Base-by-base conservation (phyloP, 1,140 invertebrate genomes). In the Colletes gigas region DNA sequence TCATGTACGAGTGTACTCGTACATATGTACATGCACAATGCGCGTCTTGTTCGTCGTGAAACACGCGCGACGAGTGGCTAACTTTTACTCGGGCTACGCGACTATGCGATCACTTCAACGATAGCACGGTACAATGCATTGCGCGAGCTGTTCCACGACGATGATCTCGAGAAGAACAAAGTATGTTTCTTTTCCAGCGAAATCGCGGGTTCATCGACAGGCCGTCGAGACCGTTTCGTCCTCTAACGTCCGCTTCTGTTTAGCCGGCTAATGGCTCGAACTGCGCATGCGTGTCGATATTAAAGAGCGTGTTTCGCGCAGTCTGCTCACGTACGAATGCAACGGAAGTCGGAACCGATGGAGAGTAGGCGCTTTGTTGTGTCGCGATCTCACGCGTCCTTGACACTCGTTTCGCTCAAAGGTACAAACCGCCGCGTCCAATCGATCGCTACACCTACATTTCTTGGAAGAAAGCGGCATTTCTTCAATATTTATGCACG, bases 41-140 rank as follows among this genome's bases (percentile, higher is more conserved):
- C 80, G 59, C 55, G 80, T 69, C 69, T 66, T 59, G 50, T 52
- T 41, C 15, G 50, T 78, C 57, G 30, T 19, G 63, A 72, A 77
- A 78, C n/a, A 41, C n/a, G 62, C 30, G 71, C 47, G 77, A 83
- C 67, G 50, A 67, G 47, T 41, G 63, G 44, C 39, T n/a, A 73
- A 84, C 78, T 85, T 81, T 85, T 85, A 81, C 72, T 39, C 39
- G 47, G 15, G 50, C 57, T 60, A 75, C 17, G 41, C 55, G 57
- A 68, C 30, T 59, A 41, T 54, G 55, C 54, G 74, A 84, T 80
- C n/a, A 44, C 72, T 60, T 55, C 62, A 39, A 15, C 69, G 77
- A 81, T 72, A 74, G 14, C 47, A 44, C 52, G 52, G 30, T 63
- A 79, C 59, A 60, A 72, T 73, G 67, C 68, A 19, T 30, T 19